phyloP scores from a whole-genome alignment of 1,140 invertebrate species.

The Samia ricini region DNA sequence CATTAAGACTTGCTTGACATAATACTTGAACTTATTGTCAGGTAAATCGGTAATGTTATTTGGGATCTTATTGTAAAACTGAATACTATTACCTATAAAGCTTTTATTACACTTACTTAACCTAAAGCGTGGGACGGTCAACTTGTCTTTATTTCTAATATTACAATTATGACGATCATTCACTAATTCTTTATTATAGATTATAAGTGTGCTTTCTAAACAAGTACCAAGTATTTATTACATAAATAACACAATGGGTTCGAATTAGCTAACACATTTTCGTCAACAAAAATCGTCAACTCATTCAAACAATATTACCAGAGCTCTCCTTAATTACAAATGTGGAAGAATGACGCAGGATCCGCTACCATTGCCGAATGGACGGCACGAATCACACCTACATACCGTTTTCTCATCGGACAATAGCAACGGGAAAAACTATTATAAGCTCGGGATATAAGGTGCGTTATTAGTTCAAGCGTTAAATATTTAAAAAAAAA shows the following conservation, averaged over 20 bases:
- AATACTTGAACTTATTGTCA: too few relatives aligned
- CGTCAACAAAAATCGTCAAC: neutral
- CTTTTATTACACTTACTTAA: too few relatives aligned
- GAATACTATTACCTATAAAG: too few relatives aligned
- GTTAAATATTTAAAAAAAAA: neutral
- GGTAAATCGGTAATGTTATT: too few relatives aligned
- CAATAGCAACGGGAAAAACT: slow-evolving; percentile 48
- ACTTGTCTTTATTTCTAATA: too few relatives aligned
- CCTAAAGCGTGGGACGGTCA: too few relatives aligned
- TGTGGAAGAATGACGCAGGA: neutral
- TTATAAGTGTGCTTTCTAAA: too few relatives aligned
- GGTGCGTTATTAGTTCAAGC: slow-evolving; percentile 3
- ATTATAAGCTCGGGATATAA: slow-evolving; percentile 38
- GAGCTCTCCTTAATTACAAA: neutral
- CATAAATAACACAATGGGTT: neutral
- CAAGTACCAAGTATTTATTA: too few relatives aligned
- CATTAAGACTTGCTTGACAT: too few relatives aligned
- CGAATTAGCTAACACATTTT: neutral
- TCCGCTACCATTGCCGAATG: neutral
- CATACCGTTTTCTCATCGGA: slow-evolving; percentile 23
- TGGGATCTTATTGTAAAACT: too few relatives aligned
- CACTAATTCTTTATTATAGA: too few relatives aligned
- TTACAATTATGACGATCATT: too few relatives aligned
- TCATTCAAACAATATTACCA: neutral
- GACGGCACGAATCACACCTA: neutral